A percentile compares a stretch with the other conserved stretches of the same genome.
phyloP scores from a whole-genome alignment of 1,140 invertebrate genomes.

The Dryas iulia region DNA sequence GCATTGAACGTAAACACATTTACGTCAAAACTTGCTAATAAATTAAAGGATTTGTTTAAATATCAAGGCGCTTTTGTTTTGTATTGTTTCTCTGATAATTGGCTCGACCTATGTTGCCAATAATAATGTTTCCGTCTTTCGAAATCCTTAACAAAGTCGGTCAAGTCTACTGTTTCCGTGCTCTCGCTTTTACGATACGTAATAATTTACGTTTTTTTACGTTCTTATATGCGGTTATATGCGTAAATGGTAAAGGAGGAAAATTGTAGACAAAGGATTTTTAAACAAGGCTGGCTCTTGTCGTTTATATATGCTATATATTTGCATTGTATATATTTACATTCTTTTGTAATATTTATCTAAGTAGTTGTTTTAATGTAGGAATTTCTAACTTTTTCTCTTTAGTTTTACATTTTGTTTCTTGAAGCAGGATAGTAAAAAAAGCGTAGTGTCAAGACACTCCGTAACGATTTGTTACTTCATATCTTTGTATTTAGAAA shows the following conservation, averaged over 20 bases:
- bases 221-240: background rate
- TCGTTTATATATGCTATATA: background rate
- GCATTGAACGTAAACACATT: background rate
- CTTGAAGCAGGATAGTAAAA: too few relatives aligned
- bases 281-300: background rate
- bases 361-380: too few relatives aligned
- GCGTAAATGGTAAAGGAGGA: background rate
- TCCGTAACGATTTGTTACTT: too few relatives aligned
- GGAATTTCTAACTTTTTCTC: too few relatives aligned
- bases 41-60: slow-evolving; percentile 43
- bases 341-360: background rate
- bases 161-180: slow-evolving; percentile 18
- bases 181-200: background rate
- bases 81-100: slow-evolving; percentile 35
- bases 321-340: background rate
- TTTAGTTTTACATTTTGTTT: too few relatives aligned
- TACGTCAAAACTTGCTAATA: background rate
- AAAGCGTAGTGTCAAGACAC: too few relatives aligned
- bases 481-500: too few relatives aligned
- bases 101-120: slow-evolving; percentile 27
- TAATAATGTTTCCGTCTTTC: slow-evolving; percentile 38
- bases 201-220: background rate
- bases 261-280: background rate
- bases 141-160: slow-evolving; percentile 28
- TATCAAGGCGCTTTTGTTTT: slow-evolving; percentile 44